Percentiles rank a stretch among this genome's conserved stretches.
Evolutionary conservation across 2,888 invertebrate species (phyloP).

Genomic region (Megastigmus dorsalis): DNA sequence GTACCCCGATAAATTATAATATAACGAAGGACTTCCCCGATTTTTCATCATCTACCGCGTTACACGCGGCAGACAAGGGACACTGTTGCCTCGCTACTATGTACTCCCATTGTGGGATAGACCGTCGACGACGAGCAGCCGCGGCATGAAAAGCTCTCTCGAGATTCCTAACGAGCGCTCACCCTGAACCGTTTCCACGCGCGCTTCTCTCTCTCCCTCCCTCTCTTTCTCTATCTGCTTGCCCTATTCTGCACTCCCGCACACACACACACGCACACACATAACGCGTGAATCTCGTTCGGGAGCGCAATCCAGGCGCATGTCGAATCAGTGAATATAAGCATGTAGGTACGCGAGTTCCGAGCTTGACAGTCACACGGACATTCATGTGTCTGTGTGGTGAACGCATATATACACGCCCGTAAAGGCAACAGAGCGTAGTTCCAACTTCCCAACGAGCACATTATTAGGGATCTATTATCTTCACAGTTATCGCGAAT

Average conservation of each 20-base stretch:
- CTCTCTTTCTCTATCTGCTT: constrained; percentile 38
- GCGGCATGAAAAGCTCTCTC: constrained; percentile 40
- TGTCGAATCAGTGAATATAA: constrained; percentile 40
- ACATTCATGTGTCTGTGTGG: not conserved
- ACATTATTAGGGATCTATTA: constrained; percentile 65
- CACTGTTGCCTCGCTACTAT: no score
- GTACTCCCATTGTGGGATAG: not conserved
- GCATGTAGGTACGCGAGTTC: constrained; percentile 7
- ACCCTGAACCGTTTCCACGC: constrained; percentile 68
- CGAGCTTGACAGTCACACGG: not conserved
- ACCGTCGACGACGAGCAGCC: no score
- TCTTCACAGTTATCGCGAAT: constrained; percentile 55
- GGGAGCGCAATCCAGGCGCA: not conserved
- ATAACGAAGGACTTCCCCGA: constrained; percentile 11
- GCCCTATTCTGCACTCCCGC: no score
- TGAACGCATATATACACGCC: constrained; percentile 63
- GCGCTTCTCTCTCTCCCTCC: not conserved
- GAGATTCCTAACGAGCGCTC: constrained; percentile 70
- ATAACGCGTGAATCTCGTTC: no score
- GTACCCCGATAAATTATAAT: no score
- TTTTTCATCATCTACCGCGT: constrained; percentile 2
- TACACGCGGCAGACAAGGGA: no score
- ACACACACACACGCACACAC: no score
- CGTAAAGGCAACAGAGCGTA: constrained; percentile 71
- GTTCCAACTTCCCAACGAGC: constrained; percentile 71